Base-by-base conservation (phyloP, 2,888 invertebrate species). In the Girardia tigrina region DNA sequence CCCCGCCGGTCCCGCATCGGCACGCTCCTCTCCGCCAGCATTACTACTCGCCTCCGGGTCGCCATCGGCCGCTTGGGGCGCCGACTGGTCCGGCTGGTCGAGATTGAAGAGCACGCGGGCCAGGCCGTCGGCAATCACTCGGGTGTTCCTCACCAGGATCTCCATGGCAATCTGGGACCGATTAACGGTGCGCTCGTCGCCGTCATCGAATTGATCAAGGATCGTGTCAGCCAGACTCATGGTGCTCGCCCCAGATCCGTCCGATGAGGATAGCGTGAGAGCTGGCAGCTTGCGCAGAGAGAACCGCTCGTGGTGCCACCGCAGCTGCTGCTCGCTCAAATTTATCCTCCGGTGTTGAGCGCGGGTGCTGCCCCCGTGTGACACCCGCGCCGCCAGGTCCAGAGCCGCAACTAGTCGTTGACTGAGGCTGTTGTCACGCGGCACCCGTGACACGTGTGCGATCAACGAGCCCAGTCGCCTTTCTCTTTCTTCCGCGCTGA, bases 281-380 rank as follows among this genome's bases (percentile, higher is more conserved):
- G 94, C 94, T 0, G 93, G 90, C 80, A 94, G 87, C 78, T 94
- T 87, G 78, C 91, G 88, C 79, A 97, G 92, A 83, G 93, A 94
- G 85, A 91, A 97, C 79, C 92, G 86, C 84, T 98, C 97, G 82
- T 98, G 97, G 81, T 95, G 94, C 97, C 97, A 98, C 0, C 93
- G 91, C 28, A 94, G 85, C 75, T 89, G 87, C 79, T 91, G 91
- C 74, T 94, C 93, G 0, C 92, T 93, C 75, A 97, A 86, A 86
- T 94, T 94, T 80, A 98, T 97, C 87, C 97, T 97, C 86, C 95
- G 95, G 81, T 95, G 94, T 6, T 82, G 80, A n/a, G 76, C n/a
- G n/a, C 23, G 4, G 2, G 20, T 26, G 27, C 14, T 20, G 26
- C 71, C 16, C 14, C 14, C 70, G n/a, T 71, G 14, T 2, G 20